Evolutionary conservation across 2,888 invertebrate genomes (phyloP).

Genomic region (Baronia brevicornis): DNA sequence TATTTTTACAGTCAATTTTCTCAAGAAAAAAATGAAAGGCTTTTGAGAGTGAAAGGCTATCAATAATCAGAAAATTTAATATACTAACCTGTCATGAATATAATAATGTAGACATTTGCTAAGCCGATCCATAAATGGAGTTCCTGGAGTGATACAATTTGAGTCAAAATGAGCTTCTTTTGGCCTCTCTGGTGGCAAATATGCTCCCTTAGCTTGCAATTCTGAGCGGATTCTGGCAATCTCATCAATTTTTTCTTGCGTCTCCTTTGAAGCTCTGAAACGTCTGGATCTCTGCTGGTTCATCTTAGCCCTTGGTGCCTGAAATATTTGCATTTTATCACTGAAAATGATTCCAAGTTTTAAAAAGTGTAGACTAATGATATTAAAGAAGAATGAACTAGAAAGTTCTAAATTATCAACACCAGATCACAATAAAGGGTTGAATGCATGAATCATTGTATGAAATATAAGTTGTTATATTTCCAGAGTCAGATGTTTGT

Average conservation of each 20-base stretch:
- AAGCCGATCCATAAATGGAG: constrained; percentile 96
- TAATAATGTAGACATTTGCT: constrained; percentile 91
- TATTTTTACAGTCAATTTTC: not conserved
- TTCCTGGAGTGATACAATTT: constrained; percentile 99
- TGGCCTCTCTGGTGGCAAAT: constrained; percentile 89
- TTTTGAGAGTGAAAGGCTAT: too few relatives aligned
- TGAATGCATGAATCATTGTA: too few relatives aligned
- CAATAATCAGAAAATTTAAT: not conserved
- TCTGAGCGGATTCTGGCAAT: constrained; percentile 87
- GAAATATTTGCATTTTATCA: constrained; percentile 11
- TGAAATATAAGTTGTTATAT: too few relatives aligned
- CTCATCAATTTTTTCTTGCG: constrained; percentile 90
- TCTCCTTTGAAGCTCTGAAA: constrained; percentile 97
- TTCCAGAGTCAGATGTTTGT: too few relatives aligned
- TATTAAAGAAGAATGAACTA: not conserved
- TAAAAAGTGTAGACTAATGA: not conserved
- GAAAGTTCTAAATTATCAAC: too few relatives aligned
- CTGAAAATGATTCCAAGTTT: not conserved
- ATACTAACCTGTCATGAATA: constrained; percentile 82
- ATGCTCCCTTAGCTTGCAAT: constrained; percentile 81
- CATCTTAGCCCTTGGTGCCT: constrained; percentile 99
- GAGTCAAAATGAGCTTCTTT: constrained; percentile 97
- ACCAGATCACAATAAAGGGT: too few relatives aligned
- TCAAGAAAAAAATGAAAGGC: not conserved
- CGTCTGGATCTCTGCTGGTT: constrained; percentile 98